Conservation (phyloP, 2,113 vertebrate genomes). For the Theropithecus gelada region DNA sequence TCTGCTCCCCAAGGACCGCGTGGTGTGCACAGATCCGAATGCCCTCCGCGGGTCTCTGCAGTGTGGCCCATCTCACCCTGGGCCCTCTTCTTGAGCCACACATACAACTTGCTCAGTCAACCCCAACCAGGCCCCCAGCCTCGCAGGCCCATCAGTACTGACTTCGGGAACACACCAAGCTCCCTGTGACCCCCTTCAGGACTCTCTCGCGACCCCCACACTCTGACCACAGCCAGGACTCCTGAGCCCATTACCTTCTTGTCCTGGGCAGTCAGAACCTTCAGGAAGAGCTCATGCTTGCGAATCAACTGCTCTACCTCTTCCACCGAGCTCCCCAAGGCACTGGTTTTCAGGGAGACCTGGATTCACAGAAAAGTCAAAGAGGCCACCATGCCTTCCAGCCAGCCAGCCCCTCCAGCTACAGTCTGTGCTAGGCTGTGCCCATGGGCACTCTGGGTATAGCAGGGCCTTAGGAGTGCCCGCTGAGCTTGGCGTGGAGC, state of each 20-base stretch:
- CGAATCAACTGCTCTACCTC: constrained; percentile 89
- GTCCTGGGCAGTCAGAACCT: constrained; percentile 91
- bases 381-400: neutral
- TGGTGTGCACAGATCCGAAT: neutral
- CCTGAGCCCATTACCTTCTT: constrained; percentile 87
- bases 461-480: neutral
- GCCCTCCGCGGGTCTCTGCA: neutral
- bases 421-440: neutral
- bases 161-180: neutral
- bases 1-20: neutral
- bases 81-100: neutral
- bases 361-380: constrained; percentile 60
- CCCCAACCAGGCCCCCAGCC: neutral
- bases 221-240: neutral
- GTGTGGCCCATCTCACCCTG: neutral
- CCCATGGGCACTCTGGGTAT: neutral
- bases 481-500: no score
- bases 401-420: neutral
- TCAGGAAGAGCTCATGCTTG: constrained; percentile 92
- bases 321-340: constrained; percentile 87
- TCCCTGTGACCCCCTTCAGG: rapidly evolving
- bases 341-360: constrained; percentile 89
- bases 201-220: neutral
- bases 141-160: no score
- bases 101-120: neutral